Conservation (phyloP, 2,888 invertebrate species). For the Nomada goodeniana region DNA sequence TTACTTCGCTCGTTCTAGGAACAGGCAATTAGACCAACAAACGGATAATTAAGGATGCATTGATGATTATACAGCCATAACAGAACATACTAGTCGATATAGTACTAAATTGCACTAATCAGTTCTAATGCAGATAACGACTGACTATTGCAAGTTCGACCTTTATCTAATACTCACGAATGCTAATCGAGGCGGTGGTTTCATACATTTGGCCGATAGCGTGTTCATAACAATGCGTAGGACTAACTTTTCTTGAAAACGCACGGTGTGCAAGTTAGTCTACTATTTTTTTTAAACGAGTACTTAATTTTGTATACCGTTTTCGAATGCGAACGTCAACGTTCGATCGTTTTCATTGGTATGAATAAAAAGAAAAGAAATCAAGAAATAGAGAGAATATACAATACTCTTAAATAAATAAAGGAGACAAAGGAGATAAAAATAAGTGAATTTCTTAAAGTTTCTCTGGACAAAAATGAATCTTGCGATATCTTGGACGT, state of each 20-base stretch:
- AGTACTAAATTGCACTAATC: conserved; percentile 14
- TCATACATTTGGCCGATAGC: neutral
- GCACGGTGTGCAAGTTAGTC: conserved; percentile 30
- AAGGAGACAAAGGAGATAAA: neutral
- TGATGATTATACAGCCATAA: neutral
- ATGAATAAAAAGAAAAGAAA: neutral
- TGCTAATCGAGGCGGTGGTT: neutral
- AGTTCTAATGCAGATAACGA: neutral
- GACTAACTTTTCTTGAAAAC: conserved; percentile 15
- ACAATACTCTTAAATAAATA: too few species aligned
- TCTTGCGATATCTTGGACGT: conserved; percentile 2
- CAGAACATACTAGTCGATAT: neutral
- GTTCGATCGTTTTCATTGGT: neutral
- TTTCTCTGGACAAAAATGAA: neutral
- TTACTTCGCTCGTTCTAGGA: neutral
- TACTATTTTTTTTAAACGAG: conserved; percentile 26
- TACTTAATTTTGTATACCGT: conserved; percentile 3
- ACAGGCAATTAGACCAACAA: conserved; percentile 11
- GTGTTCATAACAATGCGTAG: neutral
- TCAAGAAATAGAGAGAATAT: too few species aligned
- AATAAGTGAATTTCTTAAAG: neutral
- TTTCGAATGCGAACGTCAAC: neutral
- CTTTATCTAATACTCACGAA: neutral
- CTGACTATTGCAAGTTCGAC: conserved; percentile 14
- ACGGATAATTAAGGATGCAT: neutral